Evolutionary conservation across 2,888 invertebrate species (phyloP), one percentile per base, ranked within the genome.

Genomic region (Tachina fera): DNA sequence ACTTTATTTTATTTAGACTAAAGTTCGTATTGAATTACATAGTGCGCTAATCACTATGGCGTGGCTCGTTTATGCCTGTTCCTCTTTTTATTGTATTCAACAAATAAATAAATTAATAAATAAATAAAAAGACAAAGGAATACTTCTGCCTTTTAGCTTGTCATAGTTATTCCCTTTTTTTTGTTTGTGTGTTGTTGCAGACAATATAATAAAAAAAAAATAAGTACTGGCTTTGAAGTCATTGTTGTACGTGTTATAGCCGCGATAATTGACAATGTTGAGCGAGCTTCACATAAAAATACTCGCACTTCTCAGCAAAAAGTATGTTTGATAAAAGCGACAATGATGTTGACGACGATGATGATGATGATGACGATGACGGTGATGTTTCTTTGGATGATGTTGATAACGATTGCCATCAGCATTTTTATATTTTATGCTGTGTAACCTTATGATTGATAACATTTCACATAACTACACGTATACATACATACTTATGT

Each of bases 231-330:
- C 56, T 71, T 71, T 63, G 39, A 79, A 47, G 39, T n/a, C 63
- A 71, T 79, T 79, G 53, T 56, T 9, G 67, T 22, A 67, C 80
- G 72, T 65, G 65, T 65, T 58, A 65, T 47, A 49, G 65, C 3
- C 56, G 47, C 63, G 70, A 56, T 75, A 82, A 82, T 76, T 76
- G 70, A 65, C 72, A 65, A 31, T 80, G 22, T 60, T 58, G 58
- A 31, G 19, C n/a, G 58, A 31, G 19, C n/a, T n/a, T 47, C n/a
- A 13, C 67, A 58, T n/a, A 22, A 63, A 3, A 16, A 45, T 8
- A 8, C n/a, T 56, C 14, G 14, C 6, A 19, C 5, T 9, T 70
- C 9, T 10, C 58, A 22, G 10, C 9, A 74, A 58, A 58, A 60
- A 14, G 45, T 9, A 58, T 43, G 13, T 39, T 72, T 72, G 53